Percentiles rank a stretch among this genome's conserved stretches.
Conservation (phyloP, 2,113 vertebrate species). For the Psophia crepitans region DNA sequence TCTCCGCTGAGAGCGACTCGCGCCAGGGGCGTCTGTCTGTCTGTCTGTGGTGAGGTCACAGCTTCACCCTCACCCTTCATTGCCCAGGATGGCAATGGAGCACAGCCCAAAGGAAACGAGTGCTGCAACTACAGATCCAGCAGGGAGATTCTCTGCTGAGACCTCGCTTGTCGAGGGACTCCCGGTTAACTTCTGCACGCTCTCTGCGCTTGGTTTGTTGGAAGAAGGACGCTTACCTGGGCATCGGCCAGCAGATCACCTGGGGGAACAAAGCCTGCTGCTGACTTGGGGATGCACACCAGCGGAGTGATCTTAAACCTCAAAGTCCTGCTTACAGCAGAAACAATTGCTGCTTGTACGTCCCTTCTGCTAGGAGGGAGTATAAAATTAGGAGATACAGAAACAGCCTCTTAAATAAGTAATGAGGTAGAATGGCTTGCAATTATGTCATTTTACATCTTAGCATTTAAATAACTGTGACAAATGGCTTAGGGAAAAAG, state of each 20-base stretch:
- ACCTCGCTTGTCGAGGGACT: neutral
- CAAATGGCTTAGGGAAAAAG: neutral
- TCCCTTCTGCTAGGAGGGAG: neutral
- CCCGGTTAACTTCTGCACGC: neutral
- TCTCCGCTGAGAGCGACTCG: neutral
- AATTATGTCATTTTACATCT: neutral
- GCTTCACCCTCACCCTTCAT: neutral
- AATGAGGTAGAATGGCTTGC: neutral
- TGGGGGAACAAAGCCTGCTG: neutral
- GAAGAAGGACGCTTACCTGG: neutral
- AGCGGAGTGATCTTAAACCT: neutral
- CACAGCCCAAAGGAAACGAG: neutral
- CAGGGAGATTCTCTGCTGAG: neutral
- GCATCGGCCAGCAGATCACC: neutral
- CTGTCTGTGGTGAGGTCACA: neutral
- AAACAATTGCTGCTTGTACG: neutral
- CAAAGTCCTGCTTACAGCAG: neutral
- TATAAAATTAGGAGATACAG: neutral
- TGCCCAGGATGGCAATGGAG: neutral
- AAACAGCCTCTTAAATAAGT: neutral
- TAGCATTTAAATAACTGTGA: neutral
- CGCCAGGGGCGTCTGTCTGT: neutral
- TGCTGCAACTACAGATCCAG: neutral
- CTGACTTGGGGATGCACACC: neutral
- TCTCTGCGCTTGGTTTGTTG: neutral